A percentile compares a stretch with the other conserved stretches of the same genome.
phyloP scores from a whole-genome alignment of 2,888 invertebrate species.

The Sisyra terminalis region DNA sequence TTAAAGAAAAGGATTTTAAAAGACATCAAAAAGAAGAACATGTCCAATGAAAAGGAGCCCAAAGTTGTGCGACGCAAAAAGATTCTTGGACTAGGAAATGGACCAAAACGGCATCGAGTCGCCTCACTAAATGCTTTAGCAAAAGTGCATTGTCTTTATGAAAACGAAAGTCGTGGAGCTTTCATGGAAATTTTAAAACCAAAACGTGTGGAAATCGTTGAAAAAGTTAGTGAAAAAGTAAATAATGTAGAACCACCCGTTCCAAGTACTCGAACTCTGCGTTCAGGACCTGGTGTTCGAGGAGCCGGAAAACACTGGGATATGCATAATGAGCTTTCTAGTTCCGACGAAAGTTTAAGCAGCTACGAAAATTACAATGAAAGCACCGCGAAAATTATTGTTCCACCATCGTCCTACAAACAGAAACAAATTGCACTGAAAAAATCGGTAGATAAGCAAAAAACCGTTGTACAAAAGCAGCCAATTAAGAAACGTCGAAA shows the following conservation, averaged over 20 bases:
- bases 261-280: constrained; percentile 35
- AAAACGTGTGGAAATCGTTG: constrained; percentile 34
- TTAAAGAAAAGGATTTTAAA: constrained; percentile 12
- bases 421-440: constrained; percentile 24
- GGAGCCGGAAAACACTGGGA: constrained; percentile 76
- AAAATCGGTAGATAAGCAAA: constrained; percentile 27
- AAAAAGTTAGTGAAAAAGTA: constrained; percentile 31
- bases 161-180: constrained; percentile 67
- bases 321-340: constrained; percentile 47
- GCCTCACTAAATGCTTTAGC: constrained; percentile 79
- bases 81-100: constrained; percentile 52
- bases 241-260: constrained; percentile 16
- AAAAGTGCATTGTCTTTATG: constrained; percentile 81
- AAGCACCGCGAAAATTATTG: constrained; percentile 17
- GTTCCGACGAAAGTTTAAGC: constrained; percentile 18
- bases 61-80: constrained; percentile 31
- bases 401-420: constrained; percentile 18
- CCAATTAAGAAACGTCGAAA: constrained; percentile 39
- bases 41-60: constrained; percentile 2
- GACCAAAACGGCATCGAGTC: constrained; percentile 69
- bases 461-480: constrained; percentile 13
- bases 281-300: constrained; percentile 57
- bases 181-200: constrained; percentile 35
- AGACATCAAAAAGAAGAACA: constrained; percentile 3
- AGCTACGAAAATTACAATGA: constrained; percentile 19